Evolutionary conservation across 1,140 invertebrate species (phyloP).

Genomic region (Trigoniulus corallinus): DNA sequence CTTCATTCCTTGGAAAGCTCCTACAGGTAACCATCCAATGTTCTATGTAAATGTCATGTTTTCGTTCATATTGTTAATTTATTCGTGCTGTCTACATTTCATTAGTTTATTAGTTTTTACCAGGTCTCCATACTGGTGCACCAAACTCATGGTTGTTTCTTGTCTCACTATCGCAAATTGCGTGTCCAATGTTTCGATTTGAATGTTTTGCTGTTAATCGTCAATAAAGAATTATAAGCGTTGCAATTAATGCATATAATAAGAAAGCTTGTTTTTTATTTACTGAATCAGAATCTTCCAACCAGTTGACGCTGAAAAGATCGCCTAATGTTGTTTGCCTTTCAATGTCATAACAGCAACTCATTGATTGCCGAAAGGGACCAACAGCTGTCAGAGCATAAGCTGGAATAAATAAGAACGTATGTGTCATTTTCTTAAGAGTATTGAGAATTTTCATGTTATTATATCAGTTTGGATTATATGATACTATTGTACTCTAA

Average conservation of each 20-base stretch:
- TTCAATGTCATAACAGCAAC: constrained; percentile 37
- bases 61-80: neutral
- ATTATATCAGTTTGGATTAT: too few relatives aligned
- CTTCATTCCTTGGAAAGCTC: neutral
- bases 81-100: neutral
- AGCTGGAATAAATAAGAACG: neutral
- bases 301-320: constrained; percentile 47
- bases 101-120: constrained; percentile 9
- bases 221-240: neutral
- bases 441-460: too few relatives aligned
- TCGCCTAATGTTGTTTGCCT: constrained; percentile 37
- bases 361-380: constrained; percentile 37
- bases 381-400: constrained; percentile 31
- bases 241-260: neutral
- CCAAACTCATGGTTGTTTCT: constrained; percentile 41
- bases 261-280: neutral
- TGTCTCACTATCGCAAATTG: constrained; percentile 38
- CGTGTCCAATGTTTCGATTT: constrained; percentile 32
- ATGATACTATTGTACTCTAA: too few relatives aligned
- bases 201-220: constrained; percentile 27
- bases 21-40: neutral
- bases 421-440: too few relatives aligned
- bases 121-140: constrained; percentile 38
- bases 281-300: constrained; percentile 43
- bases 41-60: neutral